Percentiles rank a stretch among this genome's conserved stretches.
phyloP scores from a whole-genome alignment of 2,113 vertebrate species.

The Galemys pyrenaicus region DNA sequence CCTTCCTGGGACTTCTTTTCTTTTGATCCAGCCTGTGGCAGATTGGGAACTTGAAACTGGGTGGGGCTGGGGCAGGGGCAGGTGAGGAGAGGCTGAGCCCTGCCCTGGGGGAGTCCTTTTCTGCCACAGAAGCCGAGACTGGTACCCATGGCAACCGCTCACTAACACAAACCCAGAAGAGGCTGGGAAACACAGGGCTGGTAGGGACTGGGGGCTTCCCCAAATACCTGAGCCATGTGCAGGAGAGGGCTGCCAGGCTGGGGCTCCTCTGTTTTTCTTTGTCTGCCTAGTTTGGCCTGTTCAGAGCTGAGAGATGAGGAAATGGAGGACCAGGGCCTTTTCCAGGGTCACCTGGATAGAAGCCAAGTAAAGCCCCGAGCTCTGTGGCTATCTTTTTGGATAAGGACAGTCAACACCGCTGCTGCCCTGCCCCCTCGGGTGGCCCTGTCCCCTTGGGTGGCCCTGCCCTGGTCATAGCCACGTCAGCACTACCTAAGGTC shows the following conservation, averaged over 20 bases:
- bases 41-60: neutral
- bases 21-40: neutral
- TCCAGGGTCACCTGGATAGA: neutral
- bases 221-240: neutral
- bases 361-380: neutral
- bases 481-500: neutral
- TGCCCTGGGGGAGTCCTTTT: slow-evolving; percentile 72
- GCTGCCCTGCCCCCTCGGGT: neutral
- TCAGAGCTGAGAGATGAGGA: neutral
- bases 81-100: slow-evolving; percentile 48
- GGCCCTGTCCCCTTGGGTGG: neutral
- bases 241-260: neutral
- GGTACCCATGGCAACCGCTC: slow-evolving; percentile 69
- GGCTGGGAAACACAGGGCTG: neutral
- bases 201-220: slow-evolving; percentile 37
- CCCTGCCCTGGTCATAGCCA: neutral
- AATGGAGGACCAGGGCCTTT: neutral
- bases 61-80: neutral
- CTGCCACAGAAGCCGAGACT: slow-evolving; percentile 64
- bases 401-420: neutral
- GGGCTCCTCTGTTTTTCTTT: neutral
- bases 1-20: slow-evolving; percentile 1
- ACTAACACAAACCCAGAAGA: slow-evolving; percentile 54
- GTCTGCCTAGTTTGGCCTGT: neutral
- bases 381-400: neutral